Evolutionary conservation across 2,113 vertebrate genomes (phyloP), one percentile per base, ranked within the genome.

Genomic region (Dunckerocampus dactyliophorus): DNA sequence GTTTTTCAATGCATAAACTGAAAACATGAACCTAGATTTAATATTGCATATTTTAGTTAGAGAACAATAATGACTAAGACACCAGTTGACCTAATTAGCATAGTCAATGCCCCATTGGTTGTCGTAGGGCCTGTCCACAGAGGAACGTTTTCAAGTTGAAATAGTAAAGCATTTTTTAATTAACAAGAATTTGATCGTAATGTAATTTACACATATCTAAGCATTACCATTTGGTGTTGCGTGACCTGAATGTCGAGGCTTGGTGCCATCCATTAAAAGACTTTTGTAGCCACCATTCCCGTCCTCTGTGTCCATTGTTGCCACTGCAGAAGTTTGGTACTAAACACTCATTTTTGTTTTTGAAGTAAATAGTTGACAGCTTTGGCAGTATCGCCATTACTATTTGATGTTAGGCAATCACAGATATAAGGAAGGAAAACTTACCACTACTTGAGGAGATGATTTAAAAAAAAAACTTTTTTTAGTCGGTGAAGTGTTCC

Each of bases 1-100:
- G 62, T 60, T 79, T 58, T 68, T 85, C 63, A 82, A 47, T 4
- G 8, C 17, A 67, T 43, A 6, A 42, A 73, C 85, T 87, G 48
- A 49, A 34, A 9, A 55, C 11, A 10, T 53, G 2, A 53, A 9
- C 17, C 16, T 53, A 20, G n/a, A 19, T 55, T 55, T 17, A 4
- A 28, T 53, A 2, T 53, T 16, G 1, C 24, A 53, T 53, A 8
- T 31, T 53, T 10, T 9, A n/a, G 7, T 53, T 34, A 5, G 31
- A 34, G 5, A 34, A 34, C 31, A 34, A 34, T 34, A 8, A 28
- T 28, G 24, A 28, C 24, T 3, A 28, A 28, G 24, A 28, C 5
- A 5, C 24, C 5, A 3, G 24, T 28, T 28, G 24, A 28, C 24
- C 5, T 5, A 28, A 2, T 28, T 5, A 28, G 5, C 24, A 28